Evolutionary conservation across 2,888 invertebrate species (phyloP).

Genomic region (Empis stercorea): DNA sequence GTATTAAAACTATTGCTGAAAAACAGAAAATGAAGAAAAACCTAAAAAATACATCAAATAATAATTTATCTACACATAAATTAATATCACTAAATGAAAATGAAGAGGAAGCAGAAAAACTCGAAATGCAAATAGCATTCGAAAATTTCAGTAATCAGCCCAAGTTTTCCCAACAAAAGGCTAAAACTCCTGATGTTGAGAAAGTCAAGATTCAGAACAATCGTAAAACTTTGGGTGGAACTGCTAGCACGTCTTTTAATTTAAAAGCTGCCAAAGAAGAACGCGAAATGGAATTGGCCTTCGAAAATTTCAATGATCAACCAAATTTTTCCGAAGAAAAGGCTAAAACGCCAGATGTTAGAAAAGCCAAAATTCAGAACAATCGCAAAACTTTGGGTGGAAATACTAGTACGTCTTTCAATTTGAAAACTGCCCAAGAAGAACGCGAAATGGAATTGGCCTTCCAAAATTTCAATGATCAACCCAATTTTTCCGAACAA

Average conservation of each 20-base stretch:
- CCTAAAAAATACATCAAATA: neutral
- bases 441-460: conserved; percentile 2
- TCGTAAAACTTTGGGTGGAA: conserved; percentile 6
- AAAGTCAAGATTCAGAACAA: neutral
- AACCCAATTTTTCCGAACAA: conserved; percentile 2
- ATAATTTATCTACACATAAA: neutral
- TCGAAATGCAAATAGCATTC: conserved; percentile 5
- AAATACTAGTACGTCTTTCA: neutral
- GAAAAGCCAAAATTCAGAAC: neutral
- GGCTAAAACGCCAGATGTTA: conserved; percentile 2
- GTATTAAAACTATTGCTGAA: neutral
- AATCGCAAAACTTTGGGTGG: conserved; percentile 4
- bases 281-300: conserved; percentile 6
- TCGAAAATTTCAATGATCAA: conserved; percentile 6
- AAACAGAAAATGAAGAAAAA: neutral
- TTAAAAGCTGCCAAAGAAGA: conserved; percentile 5
- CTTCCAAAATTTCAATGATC: conserved; percentile 6
- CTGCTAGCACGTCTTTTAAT: neutral
- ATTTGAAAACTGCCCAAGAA: conserved; percentile 5
- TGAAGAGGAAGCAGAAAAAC: conserved; percentile 4
- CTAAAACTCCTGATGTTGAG: conserved; percentile 4
- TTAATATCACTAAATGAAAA: no score
- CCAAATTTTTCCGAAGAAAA: neutral
- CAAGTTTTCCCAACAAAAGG: neutral
- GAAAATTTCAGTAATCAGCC: conserved; percentile 9